A percentile compares a stretch with the other conserved stretches of the same genome.
Evolutionary conservation across 2,797 vertebrate genomes (phyloP).

Genomic region (Labeo calbasu): DNA sequence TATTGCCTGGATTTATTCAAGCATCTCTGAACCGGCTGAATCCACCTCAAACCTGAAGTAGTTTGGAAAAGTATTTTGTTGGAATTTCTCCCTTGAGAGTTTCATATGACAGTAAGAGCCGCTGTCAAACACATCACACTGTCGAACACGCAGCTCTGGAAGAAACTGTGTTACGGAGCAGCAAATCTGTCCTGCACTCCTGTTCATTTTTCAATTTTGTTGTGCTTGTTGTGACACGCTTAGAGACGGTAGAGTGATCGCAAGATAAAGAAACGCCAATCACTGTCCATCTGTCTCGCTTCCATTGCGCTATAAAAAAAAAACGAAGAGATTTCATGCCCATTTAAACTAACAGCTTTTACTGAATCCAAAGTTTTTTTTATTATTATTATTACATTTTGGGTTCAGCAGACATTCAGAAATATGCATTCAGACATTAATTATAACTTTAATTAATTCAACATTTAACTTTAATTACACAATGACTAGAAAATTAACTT

Average conservation of each 20-base stretch:
- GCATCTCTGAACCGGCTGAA: constrained; percentile 8
- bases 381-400: neutral
- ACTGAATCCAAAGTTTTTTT: neutral
- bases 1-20: neutral
- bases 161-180: constrained; percentile 18
- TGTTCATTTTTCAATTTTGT: constrained; percentile 48
- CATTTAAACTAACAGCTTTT: constrained; percentile 9
- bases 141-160: neutral
- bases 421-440: neutral
- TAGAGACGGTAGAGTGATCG: constrained; percentile 26
- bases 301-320: constrained; percentile 31
- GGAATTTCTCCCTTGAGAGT: constrained; percentile 15
- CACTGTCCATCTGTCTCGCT: constrained; percentile 32
- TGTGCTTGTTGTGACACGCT: constrained; percentile 40
- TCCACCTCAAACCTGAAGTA: constrained; percentile 3
- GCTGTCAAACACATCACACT: constrained; percentile 18
- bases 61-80: constrained; percentile 3
- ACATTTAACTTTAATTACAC: neutral
- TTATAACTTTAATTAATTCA: neutral
- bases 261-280: constrained; percentile 50
- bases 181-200: constrained; percentile 26
- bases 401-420: neutral
- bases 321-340: constrained; percentile 32
- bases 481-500: neutral
- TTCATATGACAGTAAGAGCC: constrained; percentile 22